Conservation (phyloP, 2,797 vertebrate genomes). For the Xiphorhynchus erythropygius region DNA sequence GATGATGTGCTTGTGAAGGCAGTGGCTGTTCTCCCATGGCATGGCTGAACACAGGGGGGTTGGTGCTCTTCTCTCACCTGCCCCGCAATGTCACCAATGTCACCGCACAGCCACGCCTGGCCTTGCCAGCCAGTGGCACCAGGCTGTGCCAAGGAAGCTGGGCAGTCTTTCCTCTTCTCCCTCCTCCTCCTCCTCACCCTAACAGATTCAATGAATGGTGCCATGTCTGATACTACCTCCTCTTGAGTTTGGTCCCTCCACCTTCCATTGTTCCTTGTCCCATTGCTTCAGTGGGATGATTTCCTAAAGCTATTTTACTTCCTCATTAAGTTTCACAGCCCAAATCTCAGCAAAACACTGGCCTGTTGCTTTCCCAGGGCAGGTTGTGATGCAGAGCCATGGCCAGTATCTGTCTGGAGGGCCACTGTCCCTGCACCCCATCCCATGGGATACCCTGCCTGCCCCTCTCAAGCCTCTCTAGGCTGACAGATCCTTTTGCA, state of each 20-base stretch:
- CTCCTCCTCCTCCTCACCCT: not conserved
- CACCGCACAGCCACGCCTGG: not conserved
- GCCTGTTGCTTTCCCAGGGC: not conserved
- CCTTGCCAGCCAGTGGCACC: not conserved
- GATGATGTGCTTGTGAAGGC: not conserved
- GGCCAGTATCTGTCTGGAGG: fast-evolving
- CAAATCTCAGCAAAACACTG: not conserved
- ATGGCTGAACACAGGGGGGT: not conserved
- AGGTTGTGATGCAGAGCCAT: fast-evolving
- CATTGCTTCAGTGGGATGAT: not conserved
- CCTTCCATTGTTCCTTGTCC: not conserved
- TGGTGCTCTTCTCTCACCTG: not conserved
- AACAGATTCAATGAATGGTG: not conserved
- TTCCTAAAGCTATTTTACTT: not conserved
- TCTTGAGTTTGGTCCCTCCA: not conserved
- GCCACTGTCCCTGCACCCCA: not conserved
- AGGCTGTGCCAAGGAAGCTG: fast-evolving
- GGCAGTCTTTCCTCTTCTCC: not conserved
- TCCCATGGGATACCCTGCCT: fast-evolving
- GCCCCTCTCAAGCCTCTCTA: not conserved
- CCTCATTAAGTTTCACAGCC: not conserved
- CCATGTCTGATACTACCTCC: not conserved
- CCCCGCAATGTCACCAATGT: not conserved
- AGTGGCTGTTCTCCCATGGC: not conserved
- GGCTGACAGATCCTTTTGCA: not conserved